phyloP scores from a whole-genome alignment of 2,113 vertebrate species.

The Myiozetetes cayanensis region DNA sequence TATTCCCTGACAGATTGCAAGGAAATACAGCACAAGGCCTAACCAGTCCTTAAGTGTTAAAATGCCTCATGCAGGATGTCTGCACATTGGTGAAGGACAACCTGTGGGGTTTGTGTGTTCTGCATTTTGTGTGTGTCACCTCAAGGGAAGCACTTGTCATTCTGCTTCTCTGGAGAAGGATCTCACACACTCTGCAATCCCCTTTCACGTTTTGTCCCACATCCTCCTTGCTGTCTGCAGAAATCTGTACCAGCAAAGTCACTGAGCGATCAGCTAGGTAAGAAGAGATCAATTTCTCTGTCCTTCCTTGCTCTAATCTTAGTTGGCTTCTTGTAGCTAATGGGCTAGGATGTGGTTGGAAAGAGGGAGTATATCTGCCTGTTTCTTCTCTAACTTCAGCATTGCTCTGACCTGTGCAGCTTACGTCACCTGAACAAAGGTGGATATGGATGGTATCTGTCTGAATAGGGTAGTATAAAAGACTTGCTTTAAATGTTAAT shows the following conservation, averaged over 20 bases:
- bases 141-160: neutral
- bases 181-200: neutral
- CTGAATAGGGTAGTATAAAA: neutral
- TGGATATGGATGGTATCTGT: neutral
- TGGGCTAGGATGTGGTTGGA: neutral
- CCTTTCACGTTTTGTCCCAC: neutral
- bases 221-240: neutral
- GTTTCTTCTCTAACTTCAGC: neutral
- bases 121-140: neutral
- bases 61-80: neutral
- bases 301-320: neutral
- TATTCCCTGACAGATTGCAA: neutral
- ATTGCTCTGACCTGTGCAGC: neutral
- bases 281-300: neutral
- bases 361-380: neutral
- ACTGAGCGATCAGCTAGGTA: neutral
- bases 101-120: neutral
- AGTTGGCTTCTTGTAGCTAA: neutral
- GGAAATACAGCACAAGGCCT: neutral
- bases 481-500: neutral
- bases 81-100: neutral
- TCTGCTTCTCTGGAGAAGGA: neutral
- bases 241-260: neutral
- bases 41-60: neutral
- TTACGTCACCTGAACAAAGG: neutral